Percentiles rank a stretch among this genome's conserved stretches.
These are phyloP conservation scores for Orchesellides sinensis DNA, from an alignment of 2,888 invertebrate genomes.

Conservation along the genomic window DNA sequence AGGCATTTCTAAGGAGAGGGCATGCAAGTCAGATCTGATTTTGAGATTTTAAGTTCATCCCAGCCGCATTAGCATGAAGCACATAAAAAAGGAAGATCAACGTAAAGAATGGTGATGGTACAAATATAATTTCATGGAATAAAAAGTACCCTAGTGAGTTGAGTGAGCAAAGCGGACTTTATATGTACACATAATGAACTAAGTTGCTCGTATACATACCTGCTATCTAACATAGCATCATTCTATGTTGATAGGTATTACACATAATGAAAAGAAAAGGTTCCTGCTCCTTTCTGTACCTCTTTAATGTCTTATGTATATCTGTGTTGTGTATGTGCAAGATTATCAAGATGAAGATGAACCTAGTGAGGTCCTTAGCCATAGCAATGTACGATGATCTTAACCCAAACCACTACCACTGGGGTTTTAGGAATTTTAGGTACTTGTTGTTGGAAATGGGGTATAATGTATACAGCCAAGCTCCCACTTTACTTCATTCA, in stretches of 20 bases:
- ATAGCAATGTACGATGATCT: too few relatives aligned
- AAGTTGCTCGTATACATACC: too few relatives aligned
- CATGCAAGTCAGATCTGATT: constrained; percentile 35
- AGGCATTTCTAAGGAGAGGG: constrained; percentile 16
- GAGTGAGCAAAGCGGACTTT: too few relatives aligned
- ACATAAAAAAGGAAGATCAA: constrained; percentile 8
- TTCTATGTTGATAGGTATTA: too few relatives aligned
- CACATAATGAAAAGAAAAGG: constrained; percentile 20
- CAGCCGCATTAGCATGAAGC: too few relatives aligned
- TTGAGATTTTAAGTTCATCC: constrained; percentile 38
- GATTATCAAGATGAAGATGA: not conserved
- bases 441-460: constrained; percentile 35
- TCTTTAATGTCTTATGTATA: not conserved
- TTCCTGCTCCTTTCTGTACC: constrained; percentile 23
- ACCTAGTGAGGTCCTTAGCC: not conserved
- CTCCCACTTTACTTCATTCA: constrained; percentile 38
- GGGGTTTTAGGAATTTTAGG: constrained; percentile 44
- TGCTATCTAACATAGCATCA: too few relatives aligned
- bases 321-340: not conserved
- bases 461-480: not conserved
- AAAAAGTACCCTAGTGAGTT: constrained; percentile 48
- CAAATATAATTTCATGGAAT: not conserved
- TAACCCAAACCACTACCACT: constrained; percentile 39
- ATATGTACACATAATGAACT: too few relatives aligned
- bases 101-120: constrained; percentile 13